Evolutionary conservation across 2,888 invertebrate species (phyloP).

Genomic region (Venusia cambrica): DNA sequence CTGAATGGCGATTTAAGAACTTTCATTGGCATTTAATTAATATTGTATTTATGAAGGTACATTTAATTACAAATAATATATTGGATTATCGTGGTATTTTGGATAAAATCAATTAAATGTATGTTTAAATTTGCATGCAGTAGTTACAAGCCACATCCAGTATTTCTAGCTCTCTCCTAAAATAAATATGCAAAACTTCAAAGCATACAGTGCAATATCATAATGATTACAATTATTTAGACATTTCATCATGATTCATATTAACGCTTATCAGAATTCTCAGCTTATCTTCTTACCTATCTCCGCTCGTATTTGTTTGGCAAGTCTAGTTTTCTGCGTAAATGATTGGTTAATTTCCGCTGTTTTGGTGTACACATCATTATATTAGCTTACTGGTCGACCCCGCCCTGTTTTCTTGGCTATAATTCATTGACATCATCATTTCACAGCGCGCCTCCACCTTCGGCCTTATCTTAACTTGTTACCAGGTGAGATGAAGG

Average conservation of each 20-base stretch:
- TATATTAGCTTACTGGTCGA: no score
- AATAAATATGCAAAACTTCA: slow-evolving; percentile 44
- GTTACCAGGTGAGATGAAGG: no score
- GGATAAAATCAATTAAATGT: no score
- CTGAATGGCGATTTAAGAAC: no score
- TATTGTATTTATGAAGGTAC: no score
- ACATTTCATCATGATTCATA: slow-evolving; percentile 43
- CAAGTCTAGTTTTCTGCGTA: slow-evolving; percentile 28
- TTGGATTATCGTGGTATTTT: no score
- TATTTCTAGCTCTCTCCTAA: slow-evolving; percentile 19
- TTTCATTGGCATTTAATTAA: no score
- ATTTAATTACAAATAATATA: no score
- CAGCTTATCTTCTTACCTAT: slow-evolving; percentile 24
- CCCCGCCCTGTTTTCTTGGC: neutral
- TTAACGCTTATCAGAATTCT: slow-evolving; percentile 35
- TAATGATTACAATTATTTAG: slow-evolving; percentile 49
- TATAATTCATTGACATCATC: no score
- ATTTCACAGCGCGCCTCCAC: no score
- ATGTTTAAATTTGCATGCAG: no score
- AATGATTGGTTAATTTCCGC: slow-evolving; percentile 24
- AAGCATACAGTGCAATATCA: slow-evolving; percentile 39
- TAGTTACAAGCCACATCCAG: slow-evolving; percentile 15
- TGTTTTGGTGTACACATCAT: slow-evolving; percentile 7
- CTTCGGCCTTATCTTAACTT: no score
- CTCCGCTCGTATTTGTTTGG: slow-evolving; percentile 20